Base-by-base conservation (phyloP, 2,797 vertebrate species). In the Pristis pectinata region DNA sequence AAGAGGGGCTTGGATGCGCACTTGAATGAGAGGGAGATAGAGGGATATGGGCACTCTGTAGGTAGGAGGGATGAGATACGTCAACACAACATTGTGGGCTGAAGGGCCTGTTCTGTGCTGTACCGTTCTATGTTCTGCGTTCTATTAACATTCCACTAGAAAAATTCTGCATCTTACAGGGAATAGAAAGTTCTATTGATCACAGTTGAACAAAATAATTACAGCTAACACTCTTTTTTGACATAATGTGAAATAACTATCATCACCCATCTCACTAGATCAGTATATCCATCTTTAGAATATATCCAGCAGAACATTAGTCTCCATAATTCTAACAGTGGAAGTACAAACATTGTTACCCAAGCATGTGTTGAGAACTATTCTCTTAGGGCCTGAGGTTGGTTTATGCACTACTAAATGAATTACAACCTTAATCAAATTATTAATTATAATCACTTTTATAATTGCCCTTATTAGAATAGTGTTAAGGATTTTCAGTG, bases 401-500 rank as follows among this genome's bases (percentile, higher is more conserved):
- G 27, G 44, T 93, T 93, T 93, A 53, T 34, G 30, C 44, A 6
- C 44, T 15, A 24, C 13, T 93, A 74, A 49, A 17, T 94, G 1
- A 74, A 94, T 74, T 94, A 76, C 15, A 91, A n/a, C 4, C 11
- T 74, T 72, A 70, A 93, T 93, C 70, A 41, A 49, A 93, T 93
- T 93, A 44, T 93, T 93, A 93, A 72, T 72, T 72, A 70, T 93
- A 49, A 93, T 93, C 37, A 93, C 6, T 10, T 93, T 76, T 94
- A 67, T 67, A 91, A 91, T 91, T 91, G 61, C n/a, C 61, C 53
- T 41, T 27, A 91, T 91, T 41, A 41, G 59, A 91, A 41, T 64
- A 15, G 19, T 67, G 19, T 67, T 64, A 10, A 67, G 67, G 49
- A 30, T 53, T 94, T 76, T n/a, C 70, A 74, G 34, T 72, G 93